Evolutionary conservation across 2,888 invertebrate species (phyloP), one percentile per base, ranked within the genome.

Genomic region (Aquatica leii): DNA sequence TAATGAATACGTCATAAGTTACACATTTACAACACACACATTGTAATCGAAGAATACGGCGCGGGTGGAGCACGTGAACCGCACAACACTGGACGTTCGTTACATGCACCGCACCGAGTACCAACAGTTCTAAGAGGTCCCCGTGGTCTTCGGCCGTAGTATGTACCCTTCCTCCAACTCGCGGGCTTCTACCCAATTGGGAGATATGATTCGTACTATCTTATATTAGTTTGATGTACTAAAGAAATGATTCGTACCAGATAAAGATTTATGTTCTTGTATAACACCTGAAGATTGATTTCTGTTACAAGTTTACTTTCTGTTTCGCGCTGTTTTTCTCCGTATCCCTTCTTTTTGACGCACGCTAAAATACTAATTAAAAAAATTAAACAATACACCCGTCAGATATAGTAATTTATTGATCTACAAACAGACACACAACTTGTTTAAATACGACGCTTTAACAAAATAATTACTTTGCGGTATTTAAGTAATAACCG

Each of bases 141-240:
- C 50, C 60, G 66, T 62, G 53, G 58, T 55, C 65, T 65, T 53
- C 67, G 56, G 58, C 67, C 67, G 60, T 63, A 46, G 46, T 46
- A 46, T 62, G 73, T 76, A 76, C 77, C 77, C 77, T 78, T 76
- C 76, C 76, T 73, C 72, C 75, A 71, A 73, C 71, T 71, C 68
- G 73, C 75, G 71, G 77, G 74, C 78, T 78, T 75, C 78, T 78
- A 78, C 76, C 67, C 71, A 68, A 71, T 67, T 71, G 69, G 72
- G 69, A 69, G 74, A 71, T 72, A 73, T 72, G 68, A 71, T 73
- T 71, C 68, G 62, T 66, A 67, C 66, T 68, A 70, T 71, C 64
- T 71, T 72, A 59, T 62, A 65, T 63, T 70, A 65, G 63, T 62
- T 56, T 54, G 57, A 69, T 66, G 60, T 56, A 21, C 56, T 24